Evolutionary conservation across 2,888 invertebrate species (phyloP).

Genomic region (Frankliniella intonsa): DNA sequence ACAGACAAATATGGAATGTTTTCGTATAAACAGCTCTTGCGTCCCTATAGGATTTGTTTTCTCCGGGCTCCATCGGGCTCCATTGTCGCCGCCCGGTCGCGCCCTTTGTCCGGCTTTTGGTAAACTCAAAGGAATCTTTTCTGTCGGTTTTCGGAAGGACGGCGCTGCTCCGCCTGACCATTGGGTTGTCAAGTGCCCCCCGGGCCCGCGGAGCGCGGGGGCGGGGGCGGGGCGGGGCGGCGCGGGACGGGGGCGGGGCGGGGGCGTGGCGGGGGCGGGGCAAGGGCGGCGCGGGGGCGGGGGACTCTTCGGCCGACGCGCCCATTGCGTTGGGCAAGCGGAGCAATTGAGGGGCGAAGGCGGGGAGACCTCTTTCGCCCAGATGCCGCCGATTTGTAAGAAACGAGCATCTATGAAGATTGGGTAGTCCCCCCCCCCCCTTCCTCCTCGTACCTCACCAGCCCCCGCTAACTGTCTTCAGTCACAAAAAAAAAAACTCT

Average conservation of each 20-base stretch:
- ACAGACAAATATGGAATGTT: constrained; percentile 6
- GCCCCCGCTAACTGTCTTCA: no score
- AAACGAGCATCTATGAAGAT: no score
- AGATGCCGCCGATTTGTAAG: no score
- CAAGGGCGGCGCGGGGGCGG: neutral
- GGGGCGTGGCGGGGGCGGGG: neutral
- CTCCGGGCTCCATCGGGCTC: neutral
- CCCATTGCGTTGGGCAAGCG: no score
- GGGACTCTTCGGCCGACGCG: neutral
- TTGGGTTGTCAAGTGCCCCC: constrained; percentile 13
- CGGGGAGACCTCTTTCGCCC: no score
- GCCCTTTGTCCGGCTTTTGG: neutral
- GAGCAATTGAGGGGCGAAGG: no score
- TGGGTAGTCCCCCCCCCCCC: no score
- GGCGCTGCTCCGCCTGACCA: neutral
- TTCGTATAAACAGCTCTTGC: neutral
- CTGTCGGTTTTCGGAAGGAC: constrained; percentile 14
- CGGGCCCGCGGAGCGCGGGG: neutral
- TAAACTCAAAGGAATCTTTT: neutral
- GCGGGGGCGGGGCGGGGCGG: neutral
- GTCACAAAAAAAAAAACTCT: no score
- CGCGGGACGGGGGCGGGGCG: neutral
- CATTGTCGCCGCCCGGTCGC: neutral
- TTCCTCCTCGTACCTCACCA: no score
- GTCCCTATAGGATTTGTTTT: constrained; percentile 1